phyloP scores from a whole-genome alignment of 2,113 vertebrate species.

The Herpailurus yagouaroundi region DNA sequence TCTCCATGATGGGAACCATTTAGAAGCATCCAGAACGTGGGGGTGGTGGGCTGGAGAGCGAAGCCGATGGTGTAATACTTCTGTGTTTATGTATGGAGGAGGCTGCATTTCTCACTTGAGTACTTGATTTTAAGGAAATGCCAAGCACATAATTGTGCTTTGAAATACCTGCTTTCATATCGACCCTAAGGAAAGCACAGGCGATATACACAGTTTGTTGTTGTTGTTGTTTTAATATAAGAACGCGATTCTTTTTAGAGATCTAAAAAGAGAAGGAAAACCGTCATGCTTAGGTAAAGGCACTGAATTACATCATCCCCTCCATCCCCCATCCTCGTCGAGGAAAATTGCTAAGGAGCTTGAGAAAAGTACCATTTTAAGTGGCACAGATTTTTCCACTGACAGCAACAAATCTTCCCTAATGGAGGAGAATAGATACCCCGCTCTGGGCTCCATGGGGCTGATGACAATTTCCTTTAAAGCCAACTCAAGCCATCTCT shows the following conservation, averaged over 20 bases:
- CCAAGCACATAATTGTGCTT: conserved; percentile 2
- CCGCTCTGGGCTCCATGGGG: background rate
- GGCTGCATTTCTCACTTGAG: background rate
- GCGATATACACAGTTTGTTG: background rate
- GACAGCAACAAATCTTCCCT: background rate
- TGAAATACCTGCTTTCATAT: background rate
- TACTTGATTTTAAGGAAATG: conserved; percentile 10
- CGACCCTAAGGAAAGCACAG: background rate
- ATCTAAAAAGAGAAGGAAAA: background rate
- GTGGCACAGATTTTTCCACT: background rate
- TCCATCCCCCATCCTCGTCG: fast-evolving
- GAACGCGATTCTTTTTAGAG: background rate
- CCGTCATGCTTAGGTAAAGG: background rate
- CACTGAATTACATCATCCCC: background rate
- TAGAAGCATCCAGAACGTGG: conserved; percentile 29
- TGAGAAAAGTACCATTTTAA: background rate
- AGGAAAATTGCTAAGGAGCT: background rate
- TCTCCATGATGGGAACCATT: background rate
- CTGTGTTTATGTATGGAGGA: background rate
- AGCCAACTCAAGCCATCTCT: background rate
- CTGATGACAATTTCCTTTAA: conserved; percentile 5
- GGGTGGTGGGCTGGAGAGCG: background rate
- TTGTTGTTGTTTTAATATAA: background rate
- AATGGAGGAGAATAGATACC: background rate
- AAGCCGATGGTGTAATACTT: background rate